These are phyloP conservation scores for Lithodes maja DNA, from an alignment of 2,888 invertebrate genomes.

Conservation along the genomic window DNA sequence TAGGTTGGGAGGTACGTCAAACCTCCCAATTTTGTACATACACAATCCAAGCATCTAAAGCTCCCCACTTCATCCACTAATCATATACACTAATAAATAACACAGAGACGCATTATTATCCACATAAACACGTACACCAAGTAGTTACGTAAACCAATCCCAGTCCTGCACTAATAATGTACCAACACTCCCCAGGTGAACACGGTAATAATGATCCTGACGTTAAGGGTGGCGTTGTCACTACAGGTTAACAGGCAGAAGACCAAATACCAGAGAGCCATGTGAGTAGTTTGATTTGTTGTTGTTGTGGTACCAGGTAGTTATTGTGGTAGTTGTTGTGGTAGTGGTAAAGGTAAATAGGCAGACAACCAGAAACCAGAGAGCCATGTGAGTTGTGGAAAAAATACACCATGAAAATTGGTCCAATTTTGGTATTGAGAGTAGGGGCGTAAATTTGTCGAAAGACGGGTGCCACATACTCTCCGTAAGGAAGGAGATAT, in stretches of 20 bases:
- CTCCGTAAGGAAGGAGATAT: no score
- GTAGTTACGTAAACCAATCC: no score
- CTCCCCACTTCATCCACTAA: neutral
- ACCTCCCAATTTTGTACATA: no score
- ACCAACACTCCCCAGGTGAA: conserved; percentile 58
- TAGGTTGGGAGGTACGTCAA: no score
- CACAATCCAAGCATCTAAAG: no score
- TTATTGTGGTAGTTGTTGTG: no score
- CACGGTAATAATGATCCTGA: conserved; percentile 47
- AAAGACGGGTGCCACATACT: no score
- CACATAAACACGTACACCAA: neutral
- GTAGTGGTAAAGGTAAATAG: neutral
- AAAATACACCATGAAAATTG: no score
- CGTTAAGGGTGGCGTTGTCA: conserved; percentile 57
- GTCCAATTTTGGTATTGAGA: no score
- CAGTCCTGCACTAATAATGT: neutral
- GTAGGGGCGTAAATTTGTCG: no score
- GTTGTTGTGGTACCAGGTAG: no score
- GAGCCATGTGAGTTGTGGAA: no score
- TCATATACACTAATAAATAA: neutral
- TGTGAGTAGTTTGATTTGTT: conserved; percentile 28
- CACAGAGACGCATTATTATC: neutral
- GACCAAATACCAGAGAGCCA: conserved; percentile 36
- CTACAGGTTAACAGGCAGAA: conserved; percentile 58
- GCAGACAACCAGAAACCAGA: neutral